Evolutionary conservation across 2,888 invertebrate species (phyloP), one percentile per base, ranked within the genome.

Genomic region (Cataglyphis cursor): DNA sequence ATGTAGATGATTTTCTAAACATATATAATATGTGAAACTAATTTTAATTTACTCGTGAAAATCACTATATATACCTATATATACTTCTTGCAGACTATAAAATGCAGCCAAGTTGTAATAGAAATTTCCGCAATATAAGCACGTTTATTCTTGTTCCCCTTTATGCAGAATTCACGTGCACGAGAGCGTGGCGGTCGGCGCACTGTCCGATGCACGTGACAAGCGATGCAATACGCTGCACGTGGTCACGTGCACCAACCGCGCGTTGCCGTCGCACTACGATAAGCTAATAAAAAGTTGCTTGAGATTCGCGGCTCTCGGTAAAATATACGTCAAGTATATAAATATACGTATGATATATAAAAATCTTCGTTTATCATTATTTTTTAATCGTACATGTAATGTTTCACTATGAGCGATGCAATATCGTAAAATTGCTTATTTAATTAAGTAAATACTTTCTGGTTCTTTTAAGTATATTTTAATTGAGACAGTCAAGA

Each of bases 121-220:
- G 81, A 62, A 73, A 64, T 73, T 74, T 81, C 62, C 62, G 28
- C 51, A 48, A 48, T 51, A 62, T 51, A 62, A 54, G 31, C 38
- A 35, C 75, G 24, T 59, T 72, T 64, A 35, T 85, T 35, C 44
- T 28, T 21, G 35, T 74, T 66, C 84, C 48, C 64, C 75, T 86
- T 88, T 86, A 86, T 88, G 86, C 86, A 87, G 89, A 91, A 93
- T 93, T 93, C 93, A 93, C 93, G 93, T 93, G 93, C 93, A 90
- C 90, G 90, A 91, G 90, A 93, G 92, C 92, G 92, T 92, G 91
- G 91, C 89, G 85, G 90, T 85, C 86, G 88, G 89, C 91, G 90
- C 91, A 90, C 87, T 92, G 90, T 89, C 87, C 88, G 88, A 86
- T 91, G 93, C 93, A 93, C 93, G 93, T 93, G 93, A 93, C 93